Percentiles rank a stretch among this genome's conserved stretches.
Evolutionary conservation across 2,888 invertebrate genomes (phyloP).

Genomic region (Linhomoeus sp.): DNA sequence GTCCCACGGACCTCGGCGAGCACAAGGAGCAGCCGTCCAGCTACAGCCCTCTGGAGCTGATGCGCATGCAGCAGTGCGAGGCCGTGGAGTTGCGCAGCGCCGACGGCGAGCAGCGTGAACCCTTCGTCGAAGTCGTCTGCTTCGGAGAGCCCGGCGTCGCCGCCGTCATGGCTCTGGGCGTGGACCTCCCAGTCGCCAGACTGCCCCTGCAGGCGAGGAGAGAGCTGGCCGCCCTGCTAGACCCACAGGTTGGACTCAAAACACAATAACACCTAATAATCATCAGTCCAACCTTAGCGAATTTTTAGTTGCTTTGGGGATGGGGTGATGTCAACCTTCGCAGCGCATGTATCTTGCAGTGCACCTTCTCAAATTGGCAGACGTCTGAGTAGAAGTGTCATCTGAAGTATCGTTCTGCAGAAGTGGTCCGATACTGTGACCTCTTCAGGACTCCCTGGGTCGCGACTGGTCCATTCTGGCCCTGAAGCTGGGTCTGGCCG

Average conservation of each 20-base stretch:
- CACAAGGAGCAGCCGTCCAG: conserved; percentile 18
- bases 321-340: too few relatives aligned
- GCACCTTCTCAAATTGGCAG: too few relatives aligned
- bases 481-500: conserved; percentile 35
- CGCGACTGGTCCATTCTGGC: conserved; percentile 39
- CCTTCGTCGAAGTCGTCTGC: conserved; percentile 38
- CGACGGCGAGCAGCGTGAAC: background rate
- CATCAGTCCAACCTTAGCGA: too few relatives aligned
- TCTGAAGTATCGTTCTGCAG: too few relatives aligned
- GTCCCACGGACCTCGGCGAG: conserved; percentile 39
- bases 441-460: too few relatives aligned
- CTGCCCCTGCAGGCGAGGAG: conserved; percentile 41
- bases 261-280: too few relatives aligned
- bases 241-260: conserved; percentile 36
- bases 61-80: conserved; percentile 30
- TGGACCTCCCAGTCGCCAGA: conserved; percentile 40
- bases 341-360: too few relatives aligned
- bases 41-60: conserved; percentile 24
- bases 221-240: conserved; percentile 33
- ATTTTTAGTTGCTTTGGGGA: too few relatives aligned
- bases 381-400: too few relatives aligned
- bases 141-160: conserved; percentile 38
- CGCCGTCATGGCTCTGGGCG: conserved; percentile 34
- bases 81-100: conserved; percentile 23
- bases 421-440: too few relatives aligned